These are phyloP conservation scores for Ailuropoda melanoleuca DNA, from an alignment of 2,113 vertebrate genomes.

Conservation along the genomic window DNA sequence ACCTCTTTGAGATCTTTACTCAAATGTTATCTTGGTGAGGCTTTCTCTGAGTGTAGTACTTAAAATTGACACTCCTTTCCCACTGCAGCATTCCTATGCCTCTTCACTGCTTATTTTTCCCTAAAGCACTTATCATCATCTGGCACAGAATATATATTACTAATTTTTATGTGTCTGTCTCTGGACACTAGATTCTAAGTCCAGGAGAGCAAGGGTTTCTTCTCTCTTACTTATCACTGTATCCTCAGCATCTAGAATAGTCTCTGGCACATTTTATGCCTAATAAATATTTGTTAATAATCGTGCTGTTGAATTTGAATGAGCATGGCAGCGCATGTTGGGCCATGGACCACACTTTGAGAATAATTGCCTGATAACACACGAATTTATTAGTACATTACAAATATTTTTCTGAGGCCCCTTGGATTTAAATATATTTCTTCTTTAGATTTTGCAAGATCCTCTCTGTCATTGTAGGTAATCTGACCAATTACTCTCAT, in stretches of 20 bases:
- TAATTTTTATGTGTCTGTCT: neutral
- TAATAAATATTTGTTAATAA: neutral
- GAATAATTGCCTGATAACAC: neutral
- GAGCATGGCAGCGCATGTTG: neutral
- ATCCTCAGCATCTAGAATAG: neutral
- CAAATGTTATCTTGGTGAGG: neutral
- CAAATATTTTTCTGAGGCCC: neutral
- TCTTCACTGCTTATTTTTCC: neutral
- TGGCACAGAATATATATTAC: neutral
- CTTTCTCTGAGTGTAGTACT: neutral
- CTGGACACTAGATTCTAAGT: neutral
- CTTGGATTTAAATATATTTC: neutral
- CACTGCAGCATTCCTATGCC: neutral
- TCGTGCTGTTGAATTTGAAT: neutral
- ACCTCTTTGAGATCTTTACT: neutral
- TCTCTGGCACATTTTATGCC: neutral
- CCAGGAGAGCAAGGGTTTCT: neutral
- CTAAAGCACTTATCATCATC: neutral
- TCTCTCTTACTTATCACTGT: neutral
- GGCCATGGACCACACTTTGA: neutral
- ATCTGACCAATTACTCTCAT: neutral
- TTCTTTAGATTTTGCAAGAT: neutral
- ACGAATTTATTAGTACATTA: neutral
- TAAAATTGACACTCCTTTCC: neutral
- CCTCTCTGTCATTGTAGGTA: neutral